Percentiles rank a stretch among this genome's conserved stretches.
Conservation (phyloP, 2,888 invertebrate genomes). For the Cryptops parisi region DNA sequence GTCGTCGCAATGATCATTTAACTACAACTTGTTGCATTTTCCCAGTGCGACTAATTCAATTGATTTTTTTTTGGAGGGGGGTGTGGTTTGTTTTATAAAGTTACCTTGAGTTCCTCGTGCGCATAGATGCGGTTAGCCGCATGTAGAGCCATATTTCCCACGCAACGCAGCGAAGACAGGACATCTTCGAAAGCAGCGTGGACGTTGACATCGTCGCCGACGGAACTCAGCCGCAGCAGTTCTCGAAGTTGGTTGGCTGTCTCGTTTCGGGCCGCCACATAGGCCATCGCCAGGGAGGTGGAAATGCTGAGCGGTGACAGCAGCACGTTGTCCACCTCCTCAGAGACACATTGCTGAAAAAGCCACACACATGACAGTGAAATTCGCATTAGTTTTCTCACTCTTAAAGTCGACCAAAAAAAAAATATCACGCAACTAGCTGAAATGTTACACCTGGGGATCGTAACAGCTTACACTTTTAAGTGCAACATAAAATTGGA, state of each 20-base stretch:
- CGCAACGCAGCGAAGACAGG: constrained; percentile 1
- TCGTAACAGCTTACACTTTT: too few relatives aligned
- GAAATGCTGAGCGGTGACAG: constrained; percentile 34
- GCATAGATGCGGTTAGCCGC: constrained; percentile 3
- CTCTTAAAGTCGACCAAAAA: not conserved
- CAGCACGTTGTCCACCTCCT: constrained; percentile 29
- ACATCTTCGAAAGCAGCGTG: constrained; percentile 11
- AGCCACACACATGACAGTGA: not conserved
- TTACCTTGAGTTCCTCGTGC: constrained; percentile 11
- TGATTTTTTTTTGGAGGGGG: too few relatives aligned
- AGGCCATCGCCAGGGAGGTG: constrained; percentile 30
- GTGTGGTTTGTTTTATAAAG: too few relatives aligned
- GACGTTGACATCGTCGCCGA: constrained; percentile 5
- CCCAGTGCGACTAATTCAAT: too few relatives aligned
- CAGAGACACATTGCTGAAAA: constrained; percentile 15
- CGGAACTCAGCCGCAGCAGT: not conserved
- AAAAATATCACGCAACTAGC: too few relatives aligned
- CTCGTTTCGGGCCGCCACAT: constrained; percentile 31
- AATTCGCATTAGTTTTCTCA: not conserved
- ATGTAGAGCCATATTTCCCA: not conserved
- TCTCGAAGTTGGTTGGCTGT: constrained; percentile 20
- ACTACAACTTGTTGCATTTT: too few relatives aligned
- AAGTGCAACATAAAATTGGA: too few relatives aligned
- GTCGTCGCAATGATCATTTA: too few relatives aligned
- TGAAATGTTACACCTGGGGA: too few relatives aligned